These are phyloP conservation scores for Aethina tumida DNA, from an alignment of 1,140 invertebrate species.

Conservation along the genomic window DNA sequence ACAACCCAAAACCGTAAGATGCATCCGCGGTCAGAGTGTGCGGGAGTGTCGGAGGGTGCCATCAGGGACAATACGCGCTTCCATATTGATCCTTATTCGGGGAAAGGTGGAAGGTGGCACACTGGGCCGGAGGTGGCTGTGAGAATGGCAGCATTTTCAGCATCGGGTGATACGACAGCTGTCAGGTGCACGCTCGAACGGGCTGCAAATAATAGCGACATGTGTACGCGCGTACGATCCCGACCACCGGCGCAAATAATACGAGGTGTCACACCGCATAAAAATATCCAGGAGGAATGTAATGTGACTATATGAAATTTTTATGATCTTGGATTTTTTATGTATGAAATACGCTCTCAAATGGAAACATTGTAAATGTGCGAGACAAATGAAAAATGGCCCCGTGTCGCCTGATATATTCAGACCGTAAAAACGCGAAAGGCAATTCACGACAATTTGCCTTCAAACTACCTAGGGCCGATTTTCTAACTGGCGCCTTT, in stretches of 20 bases:
- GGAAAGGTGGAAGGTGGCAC: too few species aligned
- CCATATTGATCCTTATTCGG: too few species aligned
- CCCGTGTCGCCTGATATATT: neutral
- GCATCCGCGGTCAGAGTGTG: too few species aligned
- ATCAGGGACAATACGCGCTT: too few species aligned
- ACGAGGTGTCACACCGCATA: constrained; percentile 32
- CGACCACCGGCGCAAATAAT: constrained; percentile 30
- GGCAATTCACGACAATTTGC: too few species aligned
- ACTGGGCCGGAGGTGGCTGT: too few species aligned
- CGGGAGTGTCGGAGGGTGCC: too few species aligned
- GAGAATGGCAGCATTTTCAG: constrained; percentile 27
- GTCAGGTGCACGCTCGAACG: constrained; percentile 31
- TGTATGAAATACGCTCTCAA: constrained; percentile 12
- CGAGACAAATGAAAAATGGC: constrained; percentile 11
- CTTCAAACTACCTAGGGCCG: too few species aligned
- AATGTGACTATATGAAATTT: constrained; percentile 34
- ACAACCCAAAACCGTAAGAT: too few species aligned
- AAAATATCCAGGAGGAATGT: constrained; percentile 30
- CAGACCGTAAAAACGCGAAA: too few species aligned
- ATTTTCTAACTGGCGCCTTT: too few species aligned
- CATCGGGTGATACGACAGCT: constrained; percentile 34
- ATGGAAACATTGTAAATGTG: constrained; percentile 11
- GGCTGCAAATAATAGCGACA: constrained; percentile 36
- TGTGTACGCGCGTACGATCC: constrained; percentile 25
- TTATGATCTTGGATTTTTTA: constrained; percentile 30